Base-by-base conservation (phyloP, 2,888 invertebrate species). In the Andrena camellia region DNA sequence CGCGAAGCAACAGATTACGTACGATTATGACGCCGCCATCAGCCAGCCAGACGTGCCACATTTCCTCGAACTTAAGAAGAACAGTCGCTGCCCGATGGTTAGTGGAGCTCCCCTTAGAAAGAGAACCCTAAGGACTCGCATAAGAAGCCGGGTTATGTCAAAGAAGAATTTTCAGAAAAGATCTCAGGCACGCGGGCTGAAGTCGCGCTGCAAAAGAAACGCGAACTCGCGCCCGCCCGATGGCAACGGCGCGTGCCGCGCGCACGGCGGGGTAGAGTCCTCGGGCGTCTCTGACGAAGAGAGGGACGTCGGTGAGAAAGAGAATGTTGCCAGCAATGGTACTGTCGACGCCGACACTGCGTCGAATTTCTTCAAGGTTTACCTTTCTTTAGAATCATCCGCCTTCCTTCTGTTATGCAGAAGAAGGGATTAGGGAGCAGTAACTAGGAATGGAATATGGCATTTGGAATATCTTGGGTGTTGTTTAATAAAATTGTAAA, bases 1-100 rank as follows among this genome's bases (percentile, higher is more conserved):
- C 8, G 10, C 3, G 26, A 71, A 74, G 8, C 60, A 64, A 0
- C 33, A 29, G 0, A 70, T 86, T 26, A 85, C 86, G 0, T 87
- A 86, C 75, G 86, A 91, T 63, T 88, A 90, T 33, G 87, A 91
- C 6, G 90, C 86, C 1, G 85, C 87, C 7, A 48, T 89, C 42
- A 86, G 84, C 31, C 89, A 88, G 17, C 87, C 91, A 6, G 90
- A 90, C 48, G 80, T 90, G 23, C 70, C 85, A 1, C 75, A 80
- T 54, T 83, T 88, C 42, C 63, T 86, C 35, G 70, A 78, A 7
- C 42, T 29, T 8, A 78, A 20, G 69, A 76, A 59, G 26, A 67
- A 50, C 26, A 70, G 68, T 8, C 77, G 63, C 13, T 23, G 31
- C 7, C 13, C 48, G 69, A 73, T 29, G 78, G 76, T 78, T 71